phyloP scores from a whole-genome alignment of 2,888 invertebrate species.

The Bembecia ichneumoniformis region DNA sequence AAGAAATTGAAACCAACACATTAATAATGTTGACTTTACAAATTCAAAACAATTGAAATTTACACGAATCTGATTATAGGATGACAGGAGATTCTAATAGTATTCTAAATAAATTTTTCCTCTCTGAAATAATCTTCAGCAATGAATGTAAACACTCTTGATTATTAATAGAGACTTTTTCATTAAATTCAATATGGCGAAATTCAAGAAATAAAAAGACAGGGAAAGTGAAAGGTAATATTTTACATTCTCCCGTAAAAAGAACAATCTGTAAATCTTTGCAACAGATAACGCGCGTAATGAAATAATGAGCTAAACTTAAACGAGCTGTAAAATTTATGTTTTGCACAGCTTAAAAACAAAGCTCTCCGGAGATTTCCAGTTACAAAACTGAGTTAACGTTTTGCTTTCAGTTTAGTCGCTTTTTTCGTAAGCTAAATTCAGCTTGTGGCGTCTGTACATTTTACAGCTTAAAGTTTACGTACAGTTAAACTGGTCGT shows the following conservation, averaged over 20 bases:
- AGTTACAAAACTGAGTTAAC: conserved; percentile 51
- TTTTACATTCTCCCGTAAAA: conserved; percentile 4
- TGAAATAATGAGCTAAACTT: conserved; percentile 66
- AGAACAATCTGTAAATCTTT: conserved; percentile 21
- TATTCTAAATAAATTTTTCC: no score
- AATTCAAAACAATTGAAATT: no score
- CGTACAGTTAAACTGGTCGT: background rate
- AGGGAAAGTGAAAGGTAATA: background rate
- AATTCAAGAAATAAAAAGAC: background rate
- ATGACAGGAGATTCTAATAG: no score
- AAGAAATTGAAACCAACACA: no score
- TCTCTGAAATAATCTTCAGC: no score
- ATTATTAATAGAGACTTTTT: no score
- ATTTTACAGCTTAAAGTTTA: conserved; percentile 29
- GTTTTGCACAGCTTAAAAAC: conserved; percentile 66
- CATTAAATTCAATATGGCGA: no score
- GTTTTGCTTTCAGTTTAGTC: conserved; percentile 41
- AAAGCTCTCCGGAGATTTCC: conserved; percentile 53
- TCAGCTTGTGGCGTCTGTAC: conserved; percentile 42
- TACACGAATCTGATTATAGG: no score
- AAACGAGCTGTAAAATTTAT: conserved; percentile 66
- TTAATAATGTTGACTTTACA: no score
- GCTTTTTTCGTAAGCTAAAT: conserved; percentile 43
- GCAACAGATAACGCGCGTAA: conserved; percentile 48
- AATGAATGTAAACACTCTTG: no score